Conservation (phyloP, 1,140 invertebrate genomes). For the Asobara japonica region DNA sequence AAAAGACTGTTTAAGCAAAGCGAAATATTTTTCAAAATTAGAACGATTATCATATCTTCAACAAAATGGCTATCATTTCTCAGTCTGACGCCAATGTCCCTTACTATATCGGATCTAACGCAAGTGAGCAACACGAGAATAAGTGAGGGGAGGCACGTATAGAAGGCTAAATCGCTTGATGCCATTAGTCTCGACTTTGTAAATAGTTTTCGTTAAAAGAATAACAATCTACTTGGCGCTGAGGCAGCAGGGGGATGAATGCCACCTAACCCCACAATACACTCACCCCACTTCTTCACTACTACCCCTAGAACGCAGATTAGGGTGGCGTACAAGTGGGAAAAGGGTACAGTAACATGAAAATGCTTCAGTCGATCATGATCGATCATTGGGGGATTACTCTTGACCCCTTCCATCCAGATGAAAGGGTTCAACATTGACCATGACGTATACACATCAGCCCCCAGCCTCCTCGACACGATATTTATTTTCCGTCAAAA, state of each 20-base stretch:
- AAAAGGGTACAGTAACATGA: slow-evolving; percentile 27
- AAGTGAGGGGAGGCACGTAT: slow-evolving; percentile 41
- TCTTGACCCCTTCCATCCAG: slow-evolving; percentile 31
- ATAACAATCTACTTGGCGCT: slow-evolving; percentile 52
- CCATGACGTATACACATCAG: background rate
- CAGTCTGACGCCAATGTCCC: slow-evolving; percentile 39
- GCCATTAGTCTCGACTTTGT: slow-evolving; percentile 62
- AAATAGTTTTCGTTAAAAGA: slow-evolving; percentile 62
- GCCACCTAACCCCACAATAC: slow-evolving; percentile 35
- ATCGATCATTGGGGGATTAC: slow-evolving; percentile 57
- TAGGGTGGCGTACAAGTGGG: background rate
- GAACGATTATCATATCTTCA: too few relatives aligned
- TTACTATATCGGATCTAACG: slow-evolving; percentile 45
- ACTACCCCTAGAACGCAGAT: background rate
- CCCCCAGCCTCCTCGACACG: slow-evolving; percentile 18
- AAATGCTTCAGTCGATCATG: slow-evolving; percentile 48
- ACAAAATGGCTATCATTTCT: background rate
- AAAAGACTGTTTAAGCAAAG: too few relatives aligned
- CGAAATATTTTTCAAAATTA: too few relatives aligned
- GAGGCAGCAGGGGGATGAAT: slow-evolving; percentile 19
- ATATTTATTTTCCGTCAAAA: slow-evolving; percentile 57
- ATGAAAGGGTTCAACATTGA: slow-evolving; percentile 48
- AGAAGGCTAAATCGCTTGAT: slow-evolving; percentile 58
- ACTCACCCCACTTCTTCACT: slow-evolving; percentile 14
- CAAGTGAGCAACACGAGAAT: slow-evolving; percentile 30